Conservation (phyloP, 1,140 invertebrate genomes). For the Dreissena rostriformis region DNA sequence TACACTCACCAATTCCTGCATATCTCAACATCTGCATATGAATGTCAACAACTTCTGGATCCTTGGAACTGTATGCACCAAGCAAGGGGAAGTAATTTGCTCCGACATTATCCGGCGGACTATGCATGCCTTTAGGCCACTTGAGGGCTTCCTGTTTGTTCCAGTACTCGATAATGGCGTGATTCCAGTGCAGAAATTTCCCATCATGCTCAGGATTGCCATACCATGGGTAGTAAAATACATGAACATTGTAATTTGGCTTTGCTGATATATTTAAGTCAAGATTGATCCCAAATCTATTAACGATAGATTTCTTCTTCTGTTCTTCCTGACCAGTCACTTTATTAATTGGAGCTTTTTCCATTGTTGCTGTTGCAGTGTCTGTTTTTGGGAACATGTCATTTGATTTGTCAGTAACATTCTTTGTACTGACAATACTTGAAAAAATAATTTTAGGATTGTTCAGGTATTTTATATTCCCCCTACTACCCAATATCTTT, state of each 20-base stretch:
- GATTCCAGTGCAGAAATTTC: constrained; percentile 83
- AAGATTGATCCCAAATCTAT: not conserved
- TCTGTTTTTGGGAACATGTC: not conserved
- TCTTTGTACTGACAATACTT: not conserved
- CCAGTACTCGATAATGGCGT: constrained; percentile 81
- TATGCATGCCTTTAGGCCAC: constrained; percentile 76
- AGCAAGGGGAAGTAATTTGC: constrained; percentile 82
- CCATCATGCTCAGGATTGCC: constrained; percentile 80
- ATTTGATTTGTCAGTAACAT: not conserved
- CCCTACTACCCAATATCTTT: too few species aligned
- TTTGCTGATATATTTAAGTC: constrained; percentile 1
- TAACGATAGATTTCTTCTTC: not conserved
- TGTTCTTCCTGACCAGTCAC: not conserved
- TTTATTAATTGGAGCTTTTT: too few species aligned
- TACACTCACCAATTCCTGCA: constrained; percentile 76
- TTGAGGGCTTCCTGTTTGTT: constrained; percentile 71
- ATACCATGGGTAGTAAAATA: constrained; percentile 84
- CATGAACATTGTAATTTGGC: constrained; percentile 80
- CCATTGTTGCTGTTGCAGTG: not conserved
- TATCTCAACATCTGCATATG: constrained; percentile 81
- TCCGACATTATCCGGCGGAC: constrained; percentile 82
- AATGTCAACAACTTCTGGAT: constrained; percentile 76
- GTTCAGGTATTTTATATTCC: too few species aligned
- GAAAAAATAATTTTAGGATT: too few species aligned
- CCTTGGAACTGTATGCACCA: constrained; percentile 82